Base-by-base conservation (phyloP, 2,113 vertebrate species). In the Mesitornis unicolor region DNA sequence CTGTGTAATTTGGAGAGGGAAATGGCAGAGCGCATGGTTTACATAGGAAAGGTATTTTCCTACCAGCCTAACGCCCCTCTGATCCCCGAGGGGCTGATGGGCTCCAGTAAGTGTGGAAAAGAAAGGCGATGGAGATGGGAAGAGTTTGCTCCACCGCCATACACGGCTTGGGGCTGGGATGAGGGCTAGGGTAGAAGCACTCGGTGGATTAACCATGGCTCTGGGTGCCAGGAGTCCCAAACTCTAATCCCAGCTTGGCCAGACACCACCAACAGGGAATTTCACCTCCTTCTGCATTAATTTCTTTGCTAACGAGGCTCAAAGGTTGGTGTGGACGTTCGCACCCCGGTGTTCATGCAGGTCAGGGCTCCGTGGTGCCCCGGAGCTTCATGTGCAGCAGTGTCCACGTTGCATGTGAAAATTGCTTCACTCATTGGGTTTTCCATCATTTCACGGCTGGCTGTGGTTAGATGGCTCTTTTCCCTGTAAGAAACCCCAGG, bases 371-470 rank as follows among this genome's bases (percentile, higher is more conserved):
- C 36, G 1, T 5, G 36, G 36, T 21, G 42, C 5, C 13, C 43
- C 4, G 2, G 35, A 63, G 35, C 57, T 50, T n/a, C 13, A 0
- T 0, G 0, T 59, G 54, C 63, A 24, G 16, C 1, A 1, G 4
- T 24, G 60, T 16, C 69, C 43, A 17, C n/a, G 61, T 19, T 43
- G 16, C 31, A 1, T 3, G 29, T 60, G 64, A 48, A 40, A 4
- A 31, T 3, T 36, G 22, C 29, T 51, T 51, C 42, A 1, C 53
- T 38, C 16, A 5, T 17, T 42, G 26, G 20, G 9, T 35, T 16
- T 75, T 73, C 74, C 5, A 0, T 47, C 3, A 1, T 50, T 56
- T 40, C 29, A 0, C 25, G 54, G 42, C 54, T 4, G 4, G 36
- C 59, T 48, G 56, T 25, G 76, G 8, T 61, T 13, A 7, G 40